phyloP scores from a whole-genome alignment of 2,113 vertebrate genomes.

The Urocitellus parryii region DNA sequence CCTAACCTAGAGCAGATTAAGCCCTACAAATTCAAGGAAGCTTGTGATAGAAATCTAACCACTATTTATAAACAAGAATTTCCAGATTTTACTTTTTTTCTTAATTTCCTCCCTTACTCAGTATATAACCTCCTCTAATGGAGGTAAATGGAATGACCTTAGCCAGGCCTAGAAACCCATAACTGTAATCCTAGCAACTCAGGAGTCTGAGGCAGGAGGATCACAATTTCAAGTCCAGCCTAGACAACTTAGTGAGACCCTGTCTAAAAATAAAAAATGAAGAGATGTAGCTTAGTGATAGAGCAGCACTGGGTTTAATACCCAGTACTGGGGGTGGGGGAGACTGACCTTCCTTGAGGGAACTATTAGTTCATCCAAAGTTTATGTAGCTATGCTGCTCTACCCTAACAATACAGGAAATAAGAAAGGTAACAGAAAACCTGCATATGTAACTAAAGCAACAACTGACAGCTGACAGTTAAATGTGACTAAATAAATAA shows the following conservation, averaged over 20 bases:
- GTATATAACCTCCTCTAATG: not conserved
- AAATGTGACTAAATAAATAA: not conserved
- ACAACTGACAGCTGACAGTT: not conserved
- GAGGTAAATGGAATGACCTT: not conserved
- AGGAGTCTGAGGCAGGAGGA: too few species aligned
- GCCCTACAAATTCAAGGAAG: not conserved
- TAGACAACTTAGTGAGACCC: too few species aligned
- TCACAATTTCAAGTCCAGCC: too few species aligned
- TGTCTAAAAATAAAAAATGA: too few species aligned
- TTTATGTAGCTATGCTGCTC: not conserved
- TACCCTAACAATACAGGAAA: not conserved
- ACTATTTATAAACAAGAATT: not conserved
- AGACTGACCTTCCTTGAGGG: not conserved
- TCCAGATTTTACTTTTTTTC: not conserved
- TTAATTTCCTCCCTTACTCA: not conserved
- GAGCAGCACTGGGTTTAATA: too few species aligned
- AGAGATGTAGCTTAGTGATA: too few species aligned
- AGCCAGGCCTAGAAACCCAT: too few species aligned
- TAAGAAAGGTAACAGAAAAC: slow-evolving; percentile 13
- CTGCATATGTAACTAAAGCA: slow-evolving; percentile 5
- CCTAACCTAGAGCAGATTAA: not conserved
- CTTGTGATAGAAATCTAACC: not conserved
- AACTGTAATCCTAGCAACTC: too few species aligned
- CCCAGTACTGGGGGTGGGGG: too few species aligned
- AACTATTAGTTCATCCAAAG: not conserved